Evolutionary conservation across 2,797 vertebrate species (phyloP).

Genomic region (Echiichthys vipera): DNA sequence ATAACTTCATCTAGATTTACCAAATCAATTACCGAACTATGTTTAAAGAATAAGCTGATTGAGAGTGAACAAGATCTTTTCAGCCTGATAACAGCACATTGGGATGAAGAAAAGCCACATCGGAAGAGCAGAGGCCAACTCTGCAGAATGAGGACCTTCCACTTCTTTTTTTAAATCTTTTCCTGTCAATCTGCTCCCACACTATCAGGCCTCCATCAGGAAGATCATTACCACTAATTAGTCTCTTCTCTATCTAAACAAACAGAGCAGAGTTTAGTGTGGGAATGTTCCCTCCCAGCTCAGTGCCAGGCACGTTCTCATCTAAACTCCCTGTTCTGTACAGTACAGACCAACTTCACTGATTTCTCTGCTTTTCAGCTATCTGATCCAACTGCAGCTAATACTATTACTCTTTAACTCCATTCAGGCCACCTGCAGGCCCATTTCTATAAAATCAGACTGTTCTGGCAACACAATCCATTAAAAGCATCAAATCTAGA

Average conservation of each 20-base stretch:
- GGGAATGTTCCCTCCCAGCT: neutral
- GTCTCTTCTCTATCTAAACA: conserved; percentile 36
- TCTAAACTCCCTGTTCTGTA: neutral
- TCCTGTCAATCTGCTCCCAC: conserved; percentile 1
- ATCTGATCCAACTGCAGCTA: neutral
- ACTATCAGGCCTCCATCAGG: conserved; percentile 1
- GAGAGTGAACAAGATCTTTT: neutral
- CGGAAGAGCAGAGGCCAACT: neutral
- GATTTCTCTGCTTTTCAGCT: neutral
- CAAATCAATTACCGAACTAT: neutral
- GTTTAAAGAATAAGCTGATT: neutral
- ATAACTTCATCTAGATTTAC: neutral
- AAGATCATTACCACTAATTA: conserved; percentile 31
- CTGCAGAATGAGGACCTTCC: too few relatives aligned
- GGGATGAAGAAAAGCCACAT: neutral
- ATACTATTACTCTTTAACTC: neutral
- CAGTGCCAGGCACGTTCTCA: neutral
- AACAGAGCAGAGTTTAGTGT: conserved; percentile 12
- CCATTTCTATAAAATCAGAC: neutral
- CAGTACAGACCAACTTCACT: neutral
- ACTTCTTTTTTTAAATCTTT: conserved; percentile 19
- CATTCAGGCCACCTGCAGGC: neutral
- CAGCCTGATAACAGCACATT: neutral
- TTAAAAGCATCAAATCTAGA: neutral
- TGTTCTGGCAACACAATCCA: neutral